Base-by-base conservation (phyloP, 2,113 vertebrate genomes). In the Chaetorhynchus papuensis region DNA sequence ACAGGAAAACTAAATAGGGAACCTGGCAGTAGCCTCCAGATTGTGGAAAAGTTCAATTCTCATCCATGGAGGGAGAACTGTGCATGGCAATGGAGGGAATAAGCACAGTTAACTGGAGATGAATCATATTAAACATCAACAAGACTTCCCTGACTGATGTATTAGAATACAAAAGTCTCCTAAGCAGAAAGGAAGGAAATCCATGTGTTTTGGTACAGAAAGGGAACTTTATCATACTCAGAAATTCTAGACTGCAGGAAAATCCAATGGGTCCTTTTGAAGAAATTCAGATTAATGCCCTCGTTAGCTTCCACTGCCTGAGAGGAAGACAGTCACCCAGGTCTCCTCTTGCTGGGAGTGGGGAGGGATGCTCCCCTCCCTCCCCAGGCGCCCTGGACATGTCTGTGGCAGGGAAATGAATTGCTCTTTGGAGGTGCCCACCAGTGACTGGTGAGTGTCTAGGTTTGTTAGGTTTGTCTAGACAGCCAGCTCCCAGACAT, bases 401-500 rank as follows among this genome's bases (percentile, higher is more conserved):
- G 14, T 31, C 65, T 53, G 13, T 59, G 56, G 31, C 80, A 60
- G 76, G 33, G 15, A 59, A 44, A 91, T 56, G 14, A 78, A 92
- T 42, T 83, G 44, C 6, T 56, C 10, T 77, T 66, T 21, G 56
- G 56, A 78, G 60, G 52, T 84, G 69, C 30, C 90, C 56, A 49
- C 64, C 64, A 41, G 45, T 83, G 85, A 21, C 80, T 83, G 64
- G 19, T 39, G 75, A 92, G 54, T 54, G 71, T 89, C 90, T 78
- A 28, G 56, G 42, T 70, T 47, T 70, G n/a, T 88, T 61, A 47
- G 85, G 79, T 61, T 72, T 74, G 83, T 93, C 88, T 92, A 87
- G 93, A 96, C 91, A 78, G 16, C 27, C 56, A 31, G 76, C 42
- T 83, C 39, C 66, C 80, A 70, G 89, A 52, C 6, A 6, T 63